Evolutionary conservation across 2,888 invertebrate species (phyloP).

Genomic region (Scaptomyza flava): DNA sequence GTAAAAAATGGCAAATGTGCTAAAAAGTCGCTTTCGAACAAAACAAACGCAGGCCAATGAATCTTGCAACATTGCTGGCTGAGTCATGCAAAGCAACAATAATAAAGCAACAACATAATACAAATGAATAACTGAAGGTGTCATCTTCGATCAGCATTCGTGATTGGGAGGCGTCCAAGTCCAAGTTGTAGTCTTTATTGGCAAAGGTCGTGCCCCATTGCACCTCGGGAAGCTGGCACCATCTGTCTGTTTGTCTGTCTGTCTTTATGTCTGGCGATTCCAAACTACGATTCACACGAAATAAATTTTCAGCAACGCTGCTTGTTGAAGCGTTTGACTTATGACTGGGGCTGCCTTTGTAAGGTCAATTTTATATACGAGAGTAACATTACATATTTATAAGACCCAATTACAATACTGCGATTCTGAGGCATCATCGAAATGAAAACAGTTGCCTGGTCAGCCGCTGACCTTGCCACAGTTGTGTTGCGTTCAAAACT

Average conservation of each 20-base stretch:
- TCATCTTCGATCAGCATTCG: conserved; percentile 66
- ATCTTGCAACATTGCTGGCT: conserved; percentile 29
- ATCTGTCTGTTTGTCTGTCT: neutral
- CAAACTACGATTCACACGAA: conserved; percentile 20
- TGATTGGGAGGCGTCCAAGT: conserved; percentile 51
- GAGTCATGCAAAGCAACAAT: conserved; percentile 32
- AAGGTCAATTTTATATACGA: conserved; percentile 27
- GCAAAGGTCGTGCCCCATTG: conserved; percentile 39
- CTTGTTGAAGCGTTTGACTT: conserved; percentile 54
- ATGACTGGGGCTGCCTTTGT: conserved; percentile 39
- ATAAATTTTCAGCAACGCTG: conserved; percentile 9
- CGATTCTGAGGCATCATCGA: conserved; percentile 51
- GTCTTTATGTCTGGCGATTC: neutral
- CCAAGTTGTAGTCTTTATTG: conserved; percentile 8
- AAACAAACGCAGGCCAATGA: conserved; percentile 11
- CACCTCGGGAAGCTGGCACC: conserved; percentile 31
- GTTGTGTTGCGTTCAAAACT: conserved; percentile 10
- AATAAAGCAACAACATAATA: conserved; percentile 18
- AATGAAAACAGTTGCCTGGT: conserved; percentile 9
- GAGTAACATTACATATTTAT: conserved; percentile 17
- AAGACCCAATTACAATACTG: conserved; percentile 52
- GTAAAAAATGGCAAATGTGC: conserved; percentile 10
- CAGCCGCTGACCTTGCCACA: conserved; percentile 48
- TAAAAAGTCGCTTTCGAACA: conserved; percentile 22
- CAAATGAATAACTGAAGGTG: conserved; percentile 55